Evolutionary conservation across 1,140 invertebrate species (phyloP).

Genomic region (Drosophila oshimai): DNA sequence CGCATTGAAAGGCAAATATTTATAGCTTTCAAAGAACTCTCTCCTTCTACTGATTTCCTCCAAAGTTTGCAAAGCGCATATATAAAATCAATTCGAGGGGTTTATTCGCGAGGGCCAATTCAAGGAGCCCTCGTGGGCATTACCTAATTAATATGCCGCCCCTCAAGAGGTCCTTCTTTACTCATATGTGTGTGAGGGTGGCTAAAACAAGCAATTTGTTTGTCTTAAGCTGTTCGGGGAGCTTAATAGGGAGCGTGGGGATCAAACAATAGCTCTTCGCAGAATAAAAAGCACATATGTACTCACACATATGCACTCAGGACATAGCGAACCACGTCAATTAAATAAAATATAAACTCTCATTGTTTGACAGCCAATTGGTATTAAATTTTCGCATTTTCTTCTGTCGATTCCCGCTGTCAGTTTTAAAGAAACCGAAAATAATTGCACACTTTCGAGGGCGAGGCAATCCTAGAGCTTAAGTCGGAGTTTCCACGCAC

Average conservation of each 20-base stretch:
- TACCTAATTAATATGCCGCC: constrained; percentile 44
- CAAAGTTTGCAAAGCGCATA: constrained; percentile 15
- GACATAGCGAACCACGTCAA: constrained; percentile 16
- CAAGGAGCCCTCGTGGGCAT: constrained; percentile 17
- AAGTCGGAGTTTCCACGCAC: not conserved
- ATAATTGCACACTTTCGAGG: constrained; percentile 3
- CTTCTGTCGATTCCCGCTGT: constrained; percentile 3
- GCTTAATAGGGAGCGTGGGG: not conserved
- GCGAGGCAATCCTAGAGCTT: not conserved
- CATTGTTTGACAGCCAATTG: constrained; percentile 53
- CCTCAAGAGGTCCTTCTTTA: not conserved
- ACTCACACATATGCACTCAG: not conserved
- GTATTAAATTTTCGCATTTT: constrained; percentile 44
- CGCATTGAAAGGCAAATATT: constrained; percentile 41
- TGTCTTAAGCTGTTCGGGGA: constrained; percentile 43
- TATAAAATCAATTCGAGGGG: constrained; percentile 30
- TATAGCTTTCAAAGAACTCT: constrained; percentile 5
- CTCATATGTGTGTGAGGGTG: constrained; percentile 8
- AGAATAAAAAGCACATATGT: not conserved
- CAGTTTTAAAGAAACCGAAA: constrained; percentile 1
- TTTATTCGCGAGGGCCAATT: constrained; percentile 21
- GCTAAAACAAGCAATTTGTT: constrained; percentile 64
- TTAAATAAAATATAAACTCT: constrained; percentile 70
- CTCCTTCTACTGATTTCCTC: not conserved
- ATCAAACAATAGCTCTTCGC: constrained; percentile 11